Percentiles rank a stretch among this genome's conserved stretches.
Conservation (phyloP, 2,888 invertebrate species). For the Podotricha telesiphe region DNA sequence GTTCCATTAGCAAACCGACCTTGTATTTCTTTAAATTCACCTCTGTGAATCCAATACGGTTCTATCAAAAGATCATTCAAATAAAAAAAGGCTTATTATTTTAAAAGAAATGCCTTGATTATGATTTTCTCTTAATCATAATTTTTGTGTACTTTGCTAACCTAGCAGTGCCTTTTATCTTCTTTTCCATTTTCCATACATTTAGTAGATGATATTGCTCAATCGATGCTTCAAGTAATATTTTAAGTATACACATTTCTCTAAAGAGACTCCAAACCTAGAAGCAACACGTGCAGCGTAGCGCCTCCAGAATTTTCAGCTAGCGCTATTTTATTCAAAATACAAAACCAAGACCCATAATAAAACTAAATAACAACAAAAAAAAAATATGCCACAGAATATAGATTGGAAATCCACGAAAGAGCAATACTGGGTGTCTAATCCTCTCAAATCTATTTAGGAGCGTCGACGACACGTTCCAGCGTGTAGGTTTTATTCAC, state of each 20-base stretch:
- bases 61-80: too few relatives aligned
- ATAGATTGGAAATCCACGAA: conserved; percentile 14
- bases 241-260: too few relatives aligned
- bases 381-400: conserved; percentile 5
- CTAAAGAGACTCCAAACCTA: too few relatives aligned
- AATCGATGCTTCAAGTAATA: too few relatives aligned
- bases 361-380: not conserved
- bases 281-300: not conserved
- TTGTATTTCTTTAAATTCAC: not conserved
- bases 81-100: too few relatives aligned
- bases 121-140: too few relatives aligned
- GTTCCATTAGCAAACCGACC: not conserved
- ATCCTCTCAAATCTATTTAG: conserved; percentile 40
- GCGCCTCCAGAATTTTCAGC: not conserved
- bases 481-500: conserved; percentile 31
- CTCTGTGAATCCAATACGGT: not conserved
- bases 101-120: too few relatives aligned
- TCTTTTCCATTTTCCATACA: too few relatives aligned
- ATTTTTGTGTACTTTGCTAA: too few relatives aligned
- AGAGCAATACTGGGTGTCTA: conserved; percentile 28
- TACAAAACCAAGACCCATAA: too few relatives aligned
- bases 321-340: not conserved
- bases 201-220: too few relatives aligned
- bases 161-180: too few relatives aligned
- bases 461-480: conserved; percentile 34